Percentiles rank a stretch among this genome's conserved stretches.
phyloP scores from a whole-genome alignment of 1,140 invertebrate species.

The Penaeus vannamei region DNA sequence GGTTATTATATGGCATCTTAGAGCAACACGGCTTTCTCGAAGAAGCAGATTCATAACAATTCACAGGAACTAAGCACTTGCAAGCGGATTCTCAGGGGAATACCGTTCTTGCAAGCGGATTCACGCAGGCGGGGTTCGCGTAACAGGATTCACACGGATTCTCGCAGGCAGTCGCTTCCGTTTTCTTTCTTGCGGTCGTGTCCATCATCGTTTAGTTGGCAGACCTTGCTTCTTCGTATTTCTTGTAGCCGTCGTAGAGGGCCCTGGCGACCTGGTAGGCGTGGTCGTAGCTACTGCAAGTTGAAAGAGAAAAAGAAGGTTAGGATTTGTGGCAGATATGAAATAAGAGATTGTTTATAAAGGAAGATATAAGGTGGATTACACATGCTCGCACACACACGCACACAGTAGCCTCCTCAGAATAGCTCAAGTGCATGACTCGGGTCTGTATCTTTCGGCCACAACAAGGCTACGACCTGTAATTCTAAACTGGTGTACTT shows the following conservation, averaged over 20 bases:
- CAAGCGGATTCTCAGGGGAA: too few relatives aligned
- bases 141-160: background rate
- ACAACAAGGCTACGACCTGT: too few relatives aligned
- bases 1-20: conserved; percentile 22
- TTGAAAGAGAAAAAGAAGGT: background rate
- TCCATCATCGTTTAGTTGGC: background rate
- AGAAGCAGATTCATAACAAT: background rate
- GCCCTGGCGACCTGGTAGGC: conserved; percentile 20
- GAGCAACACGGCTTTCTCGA: background rate
- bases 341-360: too few relatives aligned
- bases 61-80: background rate
- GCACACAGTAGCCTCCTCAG: too few relatives aligned
- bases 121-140: too few relatives aligned
- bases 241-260: conserved; percentile 28
- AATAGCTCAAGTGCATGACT: too few relatives aligned
- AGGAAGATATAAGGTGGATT: too few relatives aligned
- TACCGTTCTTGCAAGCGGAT: too few relatives aligned
- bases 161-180: background rate
- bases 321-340: background rate
- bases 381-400: too few relatives aligned
- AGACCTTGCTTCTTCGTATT: background rate
- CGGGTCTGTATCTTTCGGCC: too few relatives aligned
- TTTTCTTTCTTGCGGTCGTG: background rate
- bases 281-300: conserved; percentile 13
- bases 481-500: too few relatives aligned